Base-by-base conservation (phyloP, 1,140 invertebrate genomes). In the Leptopilina boulardi region DNA sequence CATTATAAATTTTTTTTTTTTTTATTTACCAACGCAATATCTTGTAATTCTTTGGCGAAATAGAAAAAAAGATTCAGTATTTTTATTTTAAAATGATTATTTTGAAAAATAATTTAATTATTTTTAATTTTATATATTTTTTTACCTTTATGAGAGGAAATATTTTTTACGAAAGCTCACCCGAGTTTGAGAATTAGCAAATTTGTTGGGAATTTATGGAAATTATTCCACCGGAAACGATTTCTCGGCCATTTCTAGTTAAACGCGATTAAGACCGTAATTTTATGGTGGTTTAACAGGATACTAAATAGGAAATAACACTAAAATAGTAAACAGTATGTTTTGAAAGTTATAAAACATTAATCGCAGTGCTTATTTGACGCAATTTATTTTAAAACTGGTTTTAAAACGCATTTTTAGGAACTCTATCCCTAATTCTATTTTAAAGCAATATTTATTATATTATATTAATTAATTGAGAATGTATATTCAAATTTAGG, bases 251-350 rank as follows among this genome's bases (percentile, higher is more conserved):
- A 66, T 26, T 66, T 66, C 30, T 10, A 66, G 23, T 30, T 66
- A 66, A 66, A 66, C 56, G 6, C 56, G 10, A 66, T 66, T 66
- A 66, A 66, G 23, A 21, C 23, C 13, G 30, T 23, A 66, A 66
- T 30, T 66, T 66, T 26, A 66, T 66, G 19, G 56, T 30, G 56
- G 10, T 15, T 66, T 66, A 66, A 66, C n/a, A 21, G 15, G 23
- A 66, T 30, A 59, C 23, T 66, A 30, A 66, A 21, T 4, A 66
- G 56, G 15, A 66, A 66, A 66, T 54, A 54, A 54, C 19, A 19
- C 19, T 54, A 8, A 15, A 54, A 54, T 54, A 19, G 0, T 54
- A 19, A 10, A 54, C 4, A 5, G 19, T 47, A 6, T 54, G 19
- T 54, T 54, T 54, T 15, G 19, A 9, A 54, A 19, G 10, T 47